These are phyloP conservation scores for Sanderia malayensis DNA, from an alignment of 30 jellyfish, hydroid and myxozoan species.

Conservation along the genomic window DNA sequence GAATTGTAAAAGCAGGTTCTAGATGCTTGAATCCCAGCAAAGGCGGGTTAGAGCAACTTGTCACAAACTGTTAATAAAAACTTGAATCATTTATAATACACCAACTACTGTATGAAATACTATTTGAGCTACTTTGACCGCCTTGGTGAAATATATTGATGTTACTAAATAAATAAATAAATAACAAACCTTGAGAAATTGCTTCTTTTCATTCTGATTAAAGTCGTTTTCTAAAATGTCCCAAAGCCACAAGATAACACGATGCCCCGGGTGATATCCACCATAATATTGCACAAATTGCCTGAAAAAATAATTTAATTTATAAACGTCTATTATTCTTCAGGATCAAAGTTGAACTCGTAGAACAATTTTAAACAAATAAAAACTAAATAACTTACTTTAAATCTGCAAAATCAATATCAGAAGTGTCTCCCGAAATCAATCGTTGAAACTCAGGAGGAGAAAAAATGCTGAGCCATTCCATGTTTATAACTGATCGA, in stretches of 20 bases:
- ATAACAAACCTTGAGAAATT: constrained; percentile 82
- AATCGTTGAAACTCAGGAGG: constrained; percentile 94
- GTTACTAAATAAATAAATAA: no score
- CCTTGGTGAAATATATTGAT: no score
- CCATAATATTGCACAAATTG: constrained; percentile 71
- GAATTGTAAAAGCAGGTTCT: constrained; percentile 88
- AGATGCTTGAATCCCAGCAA: constrained; percentile 89
- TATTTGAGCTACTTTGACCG: no score
- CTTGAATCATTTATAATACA: background rate
- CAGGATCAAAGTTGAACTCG: no score
- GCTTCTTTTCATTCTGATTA: constrained; percentile 66
- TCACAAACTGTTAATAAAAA: constrained; percentile 76
- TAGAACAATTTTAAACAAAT: no score
- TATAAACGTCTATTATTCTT: no score
- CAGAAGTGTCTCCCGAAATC: constrained; percentile 87
- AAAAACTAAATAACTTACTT: constrained; percentile 54
- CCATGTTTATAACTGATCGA: constrained; percentile 76
- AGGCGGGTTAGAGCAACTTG: constrained; percentile 98
- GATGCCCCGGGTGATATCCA: constrained; percentile 97
- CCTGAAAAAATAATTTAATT: constrained; percentile 13
- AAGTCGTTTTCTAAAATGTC: constrained; percentile 83
- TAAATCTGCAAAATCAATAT: constrained; percentile 71
- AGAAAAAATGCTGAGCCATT: constrained; percentile 85
- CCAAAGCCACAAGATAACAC: constrained; percentile 92
- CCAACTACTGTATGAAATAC: no score